Conservation (phyloP, 2,113 vertebrate genomes). For the Colossoma macropomum region DNA sequence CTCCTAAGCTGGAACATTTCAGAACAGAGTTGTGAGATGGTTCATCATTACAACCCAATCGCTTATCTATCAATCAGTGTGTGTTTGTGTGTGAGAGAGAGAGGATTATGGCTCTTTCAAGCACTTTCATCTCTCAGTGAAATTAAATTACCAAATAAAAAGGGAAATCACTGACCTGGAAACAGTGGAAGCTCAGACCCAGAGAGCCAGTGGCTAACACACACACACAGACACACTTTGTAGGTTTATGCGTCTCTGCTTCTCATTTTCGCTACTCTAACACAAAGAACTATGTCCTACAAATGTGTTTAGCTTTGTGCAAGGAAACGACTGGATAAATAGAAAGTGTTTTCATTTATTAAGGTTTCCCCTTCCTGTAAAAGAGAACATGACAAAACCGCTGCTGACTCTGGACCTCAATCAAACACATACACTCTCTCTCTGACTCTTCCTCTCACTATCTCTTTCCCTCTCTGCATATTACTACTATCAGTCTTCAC, state of each 20-base stretch:
- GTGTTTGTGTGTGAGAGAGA: slow-evolving; percentile 15
- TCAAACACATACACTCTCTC: not conserved
- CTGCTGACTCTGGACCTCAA: slow-evolving; percentile 38
- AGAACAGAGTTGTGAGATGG: slow-evolving; percentile 12
- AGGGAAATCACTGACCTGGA: slow-evolving; percentile 55
- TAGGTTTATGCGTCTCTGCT: not conserved
- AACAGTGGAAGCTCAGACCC: slow-evolving; percentile 27
- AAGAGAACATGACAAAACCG: slow-evolving; percentile 14
- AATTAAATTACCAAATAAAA: slow-evolving; percentile 46
- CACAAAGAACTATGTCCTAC: not conserved
- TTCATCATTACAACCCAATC: slow-evolving; percentile 57
- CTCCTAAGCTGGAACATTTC: slow-evolving; percentile 13
- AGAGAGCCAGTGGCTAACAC: slow-evolving; percentile 21
- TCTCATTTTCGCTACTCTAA: not conserved
- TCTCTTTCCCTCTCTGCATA: not conserved
- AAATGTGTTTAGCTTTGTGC: not conserved
- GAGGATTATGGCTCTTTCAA: slow-evolving; percentile 24
- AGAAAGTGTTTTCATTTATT: slow-evolving; percentile 46
- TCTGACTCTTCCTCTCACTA: not conserved
- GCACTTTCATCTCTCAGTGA: slow-evolving; percentile 39
- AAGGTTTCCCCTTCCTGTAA: slow-evolving; percentile 45
- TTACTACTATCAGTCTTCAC: not conserved
- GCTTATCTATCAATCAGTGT: slow-evolving; percentile 34
- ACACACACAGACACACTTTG: slow-evolving; percentile 3
- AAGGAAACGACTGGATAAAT: slow-evolving; percentile 57